phyloP scores from a whole-genome alignment of 2,888 invertebrate species.

The Drosophila lutescens region DNA sequence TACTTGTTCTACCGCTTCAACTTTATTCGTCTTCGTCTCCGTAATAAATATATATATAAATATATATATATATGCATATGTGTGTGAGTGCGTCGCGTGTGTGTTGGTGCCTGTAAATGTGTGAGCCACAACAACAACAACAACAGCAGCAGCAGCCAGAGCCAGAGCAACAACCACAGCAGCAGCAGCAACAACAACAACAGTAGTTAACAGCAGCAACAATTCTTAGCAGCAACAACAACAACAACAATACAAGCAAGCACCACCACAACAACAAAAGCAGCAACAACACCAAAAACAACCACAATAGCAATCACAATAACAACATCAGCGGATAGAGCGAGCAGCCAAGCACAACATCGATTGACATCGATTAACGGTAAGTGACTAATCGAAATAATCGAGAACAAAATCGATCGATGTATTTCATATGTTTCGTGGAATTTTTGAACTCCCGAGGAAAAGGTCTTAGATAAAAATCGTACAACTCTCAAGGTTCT shows the following conservation, averaged over 20 bases:
- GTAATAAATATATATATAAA: conserved; percentile 30
- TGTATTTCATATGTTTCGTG: not conserved
- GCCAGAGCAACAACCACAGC: conserved; percentile 37
- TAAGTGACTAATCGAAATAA: conserved; percentile 37
- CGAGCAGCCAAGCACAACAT: conserved; percentile 65
- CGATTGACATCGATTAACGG: conserved; percentile 80
- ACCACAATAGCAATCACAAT: conserved; percentile 29
- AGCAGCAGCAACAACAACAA: conserved; percentile 45
- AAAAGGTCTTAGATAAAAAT: no score
- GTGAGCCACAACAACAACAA: conserved; percentile 51
- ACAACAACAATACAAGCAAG: conserved; percentile 23
- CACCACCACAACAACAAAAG: conserved; percentile 17
- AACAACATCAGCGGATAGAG: conserved; percentile 49
- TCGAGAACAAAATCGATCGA: conserved; percentile 3
- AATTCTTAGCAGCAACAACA: conserved; percentile 22
- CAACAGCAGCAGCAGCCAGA: conserved; percentile 45
- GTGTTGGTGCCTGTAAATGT: conserved; percentile 62
- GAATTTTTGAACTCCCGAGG: no score
- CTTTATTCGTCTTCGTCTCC: conserved; percentile 49
- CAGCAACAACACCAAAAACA: conserved; percentile 40
- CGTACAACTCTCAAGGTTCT: not conserved
- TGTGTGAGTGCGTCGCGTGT: conserved; percentile 59
- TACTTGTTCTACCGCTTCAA: conserved; percentile 54
- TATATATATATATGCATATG: conserved; percentile 25
- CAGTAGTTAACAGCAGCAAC: conserved; percentile 28